Percentiles rank a stretch among this genome's conserved stretches.
Evolutionary conservation across 2,113 vertebrate genomes (phyloP).

Genomic region (Caloenas nicobarica): DNA sequence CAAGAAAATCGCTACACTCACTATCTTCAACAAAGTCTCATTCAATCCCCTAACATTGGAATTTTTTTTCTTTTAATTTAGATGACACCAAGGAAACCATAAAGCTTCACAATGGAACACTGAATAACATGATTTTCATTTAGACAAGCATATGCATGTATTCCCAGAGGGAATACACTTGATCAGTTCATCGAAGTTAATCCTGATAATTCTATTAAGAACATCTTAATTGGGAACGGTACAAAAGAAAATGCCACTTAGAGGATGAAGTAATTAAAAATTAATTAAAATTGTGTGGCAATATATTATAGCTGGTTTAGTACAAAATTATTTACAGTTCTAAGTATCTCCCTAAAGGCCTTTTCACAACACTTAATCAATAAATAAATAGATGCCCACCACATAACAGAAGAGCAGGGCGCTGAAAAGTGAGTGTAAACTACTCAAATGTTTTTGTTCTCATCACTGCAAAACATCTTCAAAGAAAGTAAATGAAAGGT

Average conservation of each 20-base stretch:
- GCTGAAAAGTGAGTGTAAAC: not conserved
- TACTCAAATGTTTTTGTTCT: not conserved
- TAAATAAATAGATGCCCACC: not conserved
- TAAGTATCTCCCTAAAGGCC: not conserved
- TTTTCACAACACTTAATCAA: not conserved
- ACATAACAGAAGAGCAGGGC: not conserved
- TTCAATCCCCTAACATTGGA: fast-evolving
- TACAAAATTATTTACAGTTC: not conserved
- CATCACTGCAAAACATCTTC: not conserved
- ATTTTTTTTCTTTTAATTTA: not conserved
- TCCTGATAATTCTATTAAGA: conserved; percentile 32
- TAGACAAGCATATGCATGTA: not conserved
- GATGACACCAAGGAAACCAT: not conserved
- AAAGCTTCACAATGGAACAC: not conserved
- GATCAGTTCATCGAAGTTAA: conserved; percentile 8
- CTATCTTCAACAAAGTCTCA: not conserved
- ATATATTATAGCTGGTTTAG: not conserved
- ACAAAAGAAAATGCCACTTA: conserved; percentile 20
- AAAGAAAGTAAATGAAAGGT: not conserved
- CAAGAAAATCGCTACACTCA: not conserved
- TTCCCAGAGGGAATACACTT: not conserved
- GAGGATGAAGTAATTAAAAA: not conserved
- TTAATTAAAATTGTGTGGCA: not conserved
- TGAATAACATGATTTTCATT: not conserved
- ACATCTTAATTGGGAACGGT: conserved; percentile 20